Conservation (phyloP, 2,113 vertebrate species). For the Pituophis catenifer region DNA sequence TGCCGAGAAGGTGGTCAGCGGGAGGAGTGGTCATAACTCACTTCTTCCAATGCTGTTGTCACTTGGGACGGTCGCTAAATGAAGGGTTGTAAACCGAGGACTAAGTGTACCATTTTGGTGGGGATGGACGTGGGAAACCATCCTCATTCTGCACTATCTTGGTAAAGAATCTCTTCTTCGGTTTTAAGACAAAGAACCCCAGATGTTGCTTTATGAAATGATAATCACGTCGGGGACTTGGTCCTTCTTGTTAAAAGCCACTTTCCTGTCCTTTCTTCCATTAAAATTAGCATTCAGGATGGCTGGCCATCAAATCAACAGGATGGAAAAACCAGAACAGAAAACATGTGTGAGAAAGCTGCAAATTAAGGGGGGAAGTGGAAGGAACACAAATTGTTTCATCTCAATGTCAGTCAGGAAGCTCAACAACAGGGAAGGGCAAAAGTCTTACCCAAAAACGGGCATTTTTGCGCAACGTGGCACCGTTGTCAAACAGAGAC, state of each 20-base stretch:
- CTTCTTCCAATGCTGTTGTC: not conserved
- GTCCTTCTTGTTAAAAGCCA: not conserved
- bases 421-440: not conserved
- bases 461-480: not conserved
- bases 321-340: not conserved
- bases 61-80: not conserved
- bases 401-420: not conserved
- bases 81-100: not conserved
- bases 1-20: too few relatives aligned
- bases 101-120: not conserved
- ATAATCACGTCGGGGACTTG: accelerated
- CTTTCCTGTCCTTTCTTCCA: not conserved
- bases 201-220: not conserved
- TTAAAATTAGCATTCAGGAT: not conserved
- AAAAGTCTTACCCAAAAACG: not conserved
- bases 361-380: not conserved
- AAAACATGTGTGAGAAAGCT: not conserved
- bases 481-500: not conserved
- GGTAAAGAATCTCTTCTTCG: not conserved
- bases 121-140: not conserved
- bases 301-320: not conserved
- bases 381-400: not conserved
- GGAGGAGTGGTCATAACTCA: too few relatives aligned
- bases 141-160: not conserved
- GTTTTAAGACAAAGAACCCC: not conserved